Evolutionary conservation across 2,113 vertebrate species (phyloP).

Genomic region (zebrafish (Danio rerio)): DNA sequence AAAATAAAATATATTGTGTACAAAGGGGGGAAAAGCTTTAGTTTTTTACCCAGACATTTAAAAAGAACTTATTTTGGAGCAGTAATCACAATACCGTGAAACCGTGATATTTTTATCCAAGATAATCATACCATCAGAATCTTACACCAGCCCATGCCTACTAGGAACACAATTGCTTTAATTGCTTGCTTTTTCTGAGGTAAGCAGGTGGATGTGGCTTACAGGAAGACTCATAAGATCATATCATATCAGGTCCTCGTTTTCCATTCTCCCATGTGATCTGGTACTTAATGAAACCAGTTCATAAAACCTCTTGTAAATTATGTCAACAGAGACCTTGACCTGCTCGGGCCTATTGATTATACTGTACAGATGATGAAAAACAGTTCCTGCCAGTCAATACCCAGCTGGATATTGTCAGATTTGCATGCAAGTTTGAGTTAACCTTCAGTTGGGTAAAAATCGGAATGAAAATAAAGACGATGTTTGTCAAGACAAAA

Average conservation of each 20-base stretch:
- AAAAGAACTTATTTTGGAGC: too few relatives aligned
- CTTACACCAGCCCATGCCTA: too few relatives aligned
- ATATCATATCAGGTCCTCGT: background rate
- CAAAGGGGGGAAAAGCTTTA: too few relatives aligned
- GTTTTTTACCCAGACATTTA: too few relatives aligned
- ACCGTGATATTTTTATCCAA: too few relatives aligned
- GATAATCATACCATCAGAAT: too few relatives aligned
- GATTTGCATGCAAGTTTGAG: background rate
- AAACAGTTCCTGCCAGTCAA: background rate
- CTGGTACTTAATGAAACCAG: background rate
- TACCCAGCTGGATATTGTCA: background rate
- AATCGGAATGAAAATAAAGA: too few relatives aligned
- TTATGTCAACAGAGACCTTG: slow-evolving; percentile 11
- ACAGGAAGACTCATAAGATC: background rate
- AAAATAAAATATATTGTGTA: too few relatives aligned
- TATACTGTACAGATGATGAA: slow-evolving; percentile 9
- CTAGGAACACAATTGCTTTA: too few relatives aligned
- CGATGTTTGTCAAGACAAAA: background rate
- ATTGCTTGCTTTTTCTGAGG: too few relatives aligned
- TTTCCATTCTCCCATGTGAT: background rate
- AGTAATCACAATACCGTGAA: too few relatives aligned
- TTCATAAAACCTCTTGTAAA: slow-evolving; percentile 7
- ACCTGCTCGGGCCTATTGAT: slow-evolving; percentile 31
- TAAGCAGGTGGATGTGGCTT: too few relatives aligned
- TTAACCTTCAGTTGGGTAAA: background rate